Percentiles rank a stretch among this genome's conserved stretches.
These are phyloP conservation scores for Horisme vitalbata DNA, from an alignment of 2,888 invertebrate species.

Conservation along the genomic window DNA sequence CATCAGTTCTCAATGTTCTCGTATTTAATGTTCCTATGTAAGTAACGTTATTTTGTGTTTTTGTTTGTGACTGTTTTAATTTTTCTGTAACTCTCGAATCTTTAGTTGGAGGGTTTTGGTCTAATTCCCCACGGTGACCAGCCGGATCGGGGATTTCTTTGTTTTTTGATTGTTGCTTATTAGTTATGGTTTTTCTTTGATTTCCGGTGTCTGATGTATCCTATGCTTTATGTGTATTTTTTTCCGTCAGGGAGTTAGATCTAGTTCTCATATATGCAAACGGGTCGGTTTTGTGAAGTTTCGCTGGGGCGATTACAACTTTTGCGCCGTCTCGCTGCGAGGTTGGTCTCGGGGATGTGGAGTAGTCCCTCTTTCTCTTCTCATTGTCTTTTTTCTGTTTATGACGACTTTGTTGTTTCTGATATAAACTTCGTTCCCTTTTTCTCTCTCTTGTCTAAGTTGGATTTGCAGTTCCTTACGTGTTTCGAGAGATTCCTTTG, in stretches of 20 bases:
- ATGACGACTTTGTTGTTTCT: slow-evolving; percentile 17
- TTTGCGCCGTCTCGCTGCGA: background rate
- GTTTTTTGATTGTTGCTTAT: background rate
- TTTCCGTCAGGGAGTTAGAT: background rate
- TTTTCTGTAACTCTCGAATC: too few species aligned
- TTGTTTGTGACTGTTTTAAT: too few species aligned
- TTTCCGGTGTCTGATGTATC: background rate
- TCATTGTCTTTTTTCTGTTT: too few species aligned
- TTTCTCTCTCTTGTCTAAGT: slow-evolving; percentile 17
- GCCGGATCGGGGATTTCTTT: background rate
- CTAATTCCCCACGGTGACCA: background rate
- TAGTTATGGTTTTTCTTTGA: too few species aligned
- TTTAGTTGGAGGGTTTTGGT: background rate
- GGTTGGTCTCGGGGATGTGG: background rate
- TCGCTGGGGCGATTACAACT: background rate
- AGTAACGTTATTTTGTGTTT: background rate
- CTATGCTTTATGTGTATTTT: background rate
- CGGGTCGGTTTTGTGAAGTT: background rate
- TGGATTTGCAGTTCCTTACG: slow-evolving; percentile 17
- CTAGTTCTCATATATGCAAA: background rate
- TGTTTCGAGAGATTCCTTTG: slow-evolving; percentile 19
- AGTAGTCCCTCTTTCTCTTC: background rate
- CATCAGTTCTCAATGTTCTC: background rate
- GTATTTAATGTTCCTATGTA: background rate
- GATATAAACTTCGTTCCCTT: slow-evolving; percentile 19